phyloP scores from a whole-genome alignment of 2,797 vertebrate species.

The Epinephelus coioides region DNA sequence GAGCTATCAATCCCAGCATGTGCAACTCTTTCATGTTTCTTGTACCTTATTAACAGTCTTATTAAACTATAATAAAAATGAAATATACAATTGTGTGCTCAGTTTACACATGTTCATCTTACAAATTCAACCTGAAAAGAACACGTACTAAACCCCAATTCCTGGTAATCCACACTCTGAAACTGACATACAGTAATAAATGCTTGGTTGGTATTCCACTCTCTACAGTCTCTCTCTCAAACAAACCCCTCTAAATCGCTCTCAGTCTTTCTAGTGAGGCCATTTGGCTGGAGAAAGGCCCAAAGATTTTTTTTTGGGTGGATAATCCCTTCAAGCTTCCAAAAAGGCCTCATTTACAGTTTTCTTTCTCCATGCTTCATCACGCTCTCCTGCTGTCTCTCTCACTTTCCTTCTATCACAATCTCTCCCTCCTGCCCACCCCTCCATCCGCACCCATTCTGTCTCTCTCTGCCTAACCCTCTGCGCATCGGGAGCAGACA shows the following conservation, averaged over 20 bases:
- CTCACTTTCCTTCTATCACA: constrained; percentile 54
- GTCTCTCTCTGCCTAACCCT: constrained; percentile 64
- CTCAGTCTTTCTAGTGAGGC: constrained; percentile 66
- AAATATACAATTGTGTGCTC: constrained; percentile 16
- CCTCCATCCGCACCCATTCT: constrained; percentile 63
- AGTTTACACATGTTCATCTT: constrained; percentile 44
- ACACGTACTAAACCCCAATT: constrained; percentile 47
- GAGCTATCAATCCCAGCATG: constrained; percentile 52
- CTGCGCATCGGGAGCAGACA: constrained; percentile 75
- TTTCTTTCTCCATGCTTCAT: constrained; percentile 77
- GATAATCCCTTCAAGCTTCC: constrained; percentile 79
- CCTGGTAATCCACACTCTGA: constrained; percentile 67
- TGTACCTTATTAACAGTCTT: constrained; percentile 38
- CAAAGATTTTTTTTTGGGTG: constrained; percentile 52
- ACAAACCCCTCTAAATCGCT: constrained; percentile 68
- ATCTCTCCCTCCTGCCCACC: constrained; percentile 50
- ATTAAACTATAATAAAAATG: constrained; percentile 27
- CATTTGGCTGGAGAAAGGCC: constrained; percentile 73
- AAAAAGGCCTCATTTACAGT: constrained; percentile 82
- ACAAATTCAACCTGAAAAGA: constrained; percentile 49
- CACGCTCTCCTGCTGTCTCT: constrained; percentile 70
- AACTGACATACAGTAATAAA: constrained; percentile 60
- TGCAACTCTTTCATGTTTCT: constrained; percentile 23
- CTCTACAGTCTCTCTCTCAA: constrained; percentile 50
- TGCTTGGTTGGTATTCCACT: constrained; percentile 57